Percentiles rank a stretch among this genome's conserved stretches.
Evolutionary conservation across 2,888 invertebrate species (phyloP).

Genomic region (Drosophila vallismaia): DNA sequence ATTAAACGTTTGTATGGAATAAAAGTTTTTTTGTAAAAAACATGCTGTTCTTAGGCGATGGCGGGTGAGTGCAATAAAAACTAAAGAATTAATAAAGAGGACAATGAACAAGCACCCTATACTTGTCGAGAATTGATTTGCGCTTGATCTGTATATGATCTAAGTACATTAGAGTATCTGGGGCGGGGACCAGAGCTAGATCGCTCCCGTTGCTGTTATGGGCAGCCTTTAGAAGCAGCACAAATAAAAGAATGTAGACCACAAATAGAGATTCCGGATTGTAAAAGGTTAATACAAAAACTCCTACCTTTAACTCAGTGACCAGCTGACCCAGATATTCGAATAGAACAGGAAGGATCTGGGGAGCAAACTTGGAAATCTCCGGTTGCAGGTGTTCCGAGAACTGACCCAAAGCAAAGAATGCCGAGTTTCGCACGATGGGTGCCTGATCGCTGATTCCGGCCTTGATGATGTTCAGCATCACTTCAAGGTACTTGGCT

Average conservation of each 20-base stretch:
- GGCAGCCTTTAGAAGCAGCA: constrained; percentile 46
- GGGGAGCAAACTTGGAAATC: constrained; percentile 89
- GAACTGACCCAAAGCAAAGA: constrained; percentile 92
- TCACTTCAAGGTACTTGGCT: constrained; percentile 88
- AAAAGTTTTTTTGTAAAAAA: not conserved
- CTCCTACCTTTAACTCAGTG: constrained; percentile 84
- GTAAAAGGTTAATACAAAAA: not conserved
- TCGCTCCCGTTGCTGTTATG: constrained; percentile 10
- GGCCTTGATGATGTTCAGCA: constrained; percentile 88
- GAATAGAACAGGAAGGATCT: constrained; percentile 89
- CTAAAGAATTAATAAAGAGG: not conserved
- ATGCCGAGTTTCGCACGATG: constrained; percentile 89
- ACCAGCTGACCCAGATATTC: constrained; percentile 88
- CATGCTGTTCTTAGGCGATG: not conserved
- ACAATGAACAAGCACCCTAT: not conserved
- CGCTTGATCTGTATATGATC: constrained; percentile 81
- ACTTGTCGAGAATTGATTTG: constrained; percentile 81
- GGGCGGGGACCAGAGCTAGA: constrained; percentile 52
- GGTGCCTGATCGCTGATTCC: constrained; percentile 88
- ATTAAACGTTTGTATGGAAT: not conserved
- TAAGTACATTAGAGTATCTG: constrained; percentile 80
- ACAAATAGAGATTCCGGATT: constrained; percentile 1
- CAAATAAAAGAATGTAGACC: constrained; percentile 46
- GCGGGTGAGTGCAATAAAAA: not conserved
- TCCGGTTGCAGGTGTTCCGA: constrained; percentile 92